A percentile compares a stretch with the other conserved stretches of the same genome.
Conservation (phyloP, 2,888 invertebrate genomes). For the Julus scanicus region DNA sequence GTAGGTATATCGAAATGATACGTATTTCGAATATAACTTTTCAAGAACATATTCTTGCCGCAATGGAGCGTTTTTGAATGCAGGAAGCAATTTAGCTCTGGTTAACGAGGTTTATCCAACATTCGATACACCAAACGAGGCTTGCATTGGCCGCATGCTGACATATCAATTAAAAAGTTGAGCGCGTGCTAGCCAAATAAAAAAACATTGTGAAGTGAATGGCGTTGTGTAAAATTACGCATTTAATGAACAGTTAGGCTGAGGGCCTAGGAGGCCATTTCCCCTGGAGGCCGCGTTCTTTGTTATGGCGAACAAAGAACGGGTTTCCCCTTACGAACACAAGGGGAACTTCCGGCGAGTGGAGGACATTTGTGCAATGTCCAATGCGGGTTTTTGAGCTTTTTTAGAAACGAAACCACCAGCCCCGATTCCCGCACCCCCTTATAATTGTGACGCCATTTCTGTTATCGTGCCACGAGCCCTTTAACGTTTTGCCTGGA, state of each 20-base stretch:
- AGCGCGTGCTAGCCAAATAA: neutral
- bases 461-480: neutral
- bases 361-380: neutral
- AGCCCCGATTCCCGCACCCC: neutral
- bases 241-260: neutral
- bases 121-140: neutral
- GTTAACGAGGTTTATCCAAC: neutral
- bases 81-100: neutral
- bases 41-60: no score
- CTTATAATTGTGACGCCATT: neutral
- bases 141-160: neutral
- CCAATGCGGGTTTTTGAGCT: neutral
- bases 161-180: slow-evolving; percentile 30
- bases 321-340: neutral
- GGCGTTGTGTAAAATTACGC: neutral
- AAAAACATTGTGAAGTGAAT: neutral
- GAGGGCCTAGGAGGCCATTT: neutral
- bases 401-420: neutral
- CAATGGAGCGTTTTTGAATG: no score
- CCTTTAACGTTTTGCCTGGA: neutral
- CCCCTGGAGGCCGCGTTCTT: neutral
- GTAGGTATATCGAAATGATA: no score
- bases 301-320: neutral
- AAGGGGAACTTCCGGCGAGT: neutral
- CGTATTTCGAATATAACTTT: no score